Evolutionary conservation across 2,113 vertebrate genomes (phyloP).

Genomic region (Actinemys pallida): DNA sequence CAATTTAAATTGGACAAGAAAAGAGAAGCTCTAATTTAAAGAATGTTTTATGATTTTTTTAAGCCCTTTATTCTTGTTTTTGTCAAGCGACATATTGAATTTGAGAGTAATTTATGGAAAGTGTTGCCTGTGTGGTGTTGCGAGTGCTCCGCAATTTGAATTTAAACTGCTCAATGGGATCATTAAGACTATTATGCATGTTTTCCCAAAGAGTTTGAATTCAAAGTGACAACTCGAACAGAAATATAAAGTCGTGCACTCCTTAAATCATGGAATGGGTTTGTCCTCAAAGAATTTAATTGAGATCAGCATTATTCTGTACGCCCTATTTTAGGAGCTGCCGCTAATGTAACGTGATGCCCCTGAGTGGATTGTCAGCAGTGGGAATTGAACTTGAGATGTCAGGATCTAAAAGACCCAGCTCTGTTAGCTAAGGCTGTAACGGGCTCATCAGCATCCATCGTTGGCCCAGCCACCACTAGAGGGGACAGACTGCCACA

Average conservation of each 20-base stretch:
- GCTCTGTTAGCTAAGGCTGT: not conserved
- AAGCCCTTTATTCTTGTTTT: conserved; percentile 72
- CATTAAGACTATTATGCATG: conserved; percentile 87
- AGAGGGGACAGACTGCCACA: not conserved
- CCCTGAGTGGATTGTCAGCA: conserved; percentile 57
- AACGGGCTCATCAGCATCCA: not conserved
- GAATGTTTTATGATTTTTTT: conserved; percentile 60
- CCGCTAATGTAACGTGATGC: conserved; percentile 53
- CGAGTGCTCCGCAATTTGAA: conserved; percentile 84
- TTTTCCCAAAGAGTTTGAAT: conserved; percentile 81
- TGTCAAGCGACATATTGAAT: conserved; percentile 78
- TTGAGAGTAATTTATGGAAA: conserved; percentile 84
- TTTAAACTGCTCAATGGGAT: conserved; percentile 84
- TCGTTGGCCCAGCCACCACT: not conserved
- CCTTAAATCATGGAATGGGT: conserved; percentile 75
- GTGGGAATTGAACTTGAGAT: conserved; percentile 67
- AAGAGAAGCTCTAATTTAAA: conserved; percentile 80
- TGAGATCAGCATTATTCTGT: conserved; percentile 68
- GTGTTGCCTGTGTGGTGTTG: conserved; percentile 81
- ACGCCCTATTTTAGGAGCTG: conserved; percentile 45
- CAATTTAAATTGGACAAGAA: conserved; percentile 76
- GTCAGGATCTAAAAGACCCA: not conserved
- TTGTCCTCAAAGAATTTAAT: conserved; percentile 71
- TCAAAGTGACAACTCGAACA: conserved; percentile 81
- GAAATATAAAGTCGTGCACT: conserved; percentile 67